Conservation (phyloP, 2,797 vertebrate genomes). For the Pantherophis alleghaniensis region DNA sequence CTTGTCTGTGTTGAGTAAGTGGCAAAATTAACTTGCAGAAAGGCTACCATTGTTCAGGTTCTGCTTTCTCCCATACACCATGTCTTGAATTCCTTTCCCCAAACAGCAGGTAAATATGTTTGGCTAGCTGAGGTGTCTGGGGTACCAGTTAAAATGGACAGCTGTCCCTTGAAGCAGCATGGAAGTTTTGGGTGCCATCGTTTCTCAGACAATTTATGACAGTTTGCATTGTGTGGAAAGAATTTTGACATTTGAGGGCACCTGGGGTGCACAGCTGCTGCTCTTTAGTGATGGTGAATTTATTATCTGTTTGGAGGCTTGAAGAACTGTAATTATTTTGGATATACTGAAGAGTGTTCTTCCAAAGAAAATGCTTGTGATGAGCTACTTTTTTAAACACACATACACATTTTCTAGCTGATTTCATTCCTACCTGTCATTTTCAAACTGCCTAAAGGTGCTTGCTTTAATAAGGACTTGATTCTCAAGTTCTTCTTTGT, state of each 20-base stretch:
- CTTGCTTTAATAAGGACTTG: conserved; percentile 8
- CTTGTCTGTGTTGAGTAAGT: conserved; percentile 28
- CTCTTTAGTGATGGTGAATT: background rate
- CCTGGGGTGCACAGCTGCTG: background rate
- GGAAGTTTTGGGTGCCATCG: conserved; percentile 1
- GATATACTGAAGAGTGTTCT: background rate
- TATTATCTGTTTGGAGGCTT: background rate
- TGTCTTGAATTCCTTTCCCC: conserved; percentile 14
- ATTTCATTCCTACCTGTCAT: conserved; percentile 1
- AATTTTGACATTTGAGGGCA: background rate
- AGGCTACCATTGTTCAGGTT: conserved; percentile 3
- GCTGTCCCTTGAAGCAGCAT: background rate
- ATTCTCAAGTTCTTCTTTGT: conserved; percentile 10
- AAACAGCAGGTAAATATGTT: conserved; percentile 16
- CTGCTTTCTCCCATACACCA: background rate
- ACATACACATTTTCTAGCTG: background rate
- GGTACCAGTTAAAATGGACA: conserved; percentile 5
- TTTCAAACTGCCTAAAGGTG: conserved; percentile 14
- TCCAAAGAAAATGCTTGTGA: background rate
- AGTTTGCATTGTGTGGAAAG: background rate
- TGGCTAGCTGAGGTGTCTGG: background rate
- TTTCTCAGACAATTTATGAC: background rate
- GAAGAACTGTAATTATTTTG: background rate
- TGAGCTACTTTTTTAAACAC: background rate
- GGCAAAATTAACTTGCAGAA: conserved; percentile 4